Evolutionary conservation across 2,113 vertebrate species (phyloP).

Genomic region (Dasyornis broadbenti): DNA sequence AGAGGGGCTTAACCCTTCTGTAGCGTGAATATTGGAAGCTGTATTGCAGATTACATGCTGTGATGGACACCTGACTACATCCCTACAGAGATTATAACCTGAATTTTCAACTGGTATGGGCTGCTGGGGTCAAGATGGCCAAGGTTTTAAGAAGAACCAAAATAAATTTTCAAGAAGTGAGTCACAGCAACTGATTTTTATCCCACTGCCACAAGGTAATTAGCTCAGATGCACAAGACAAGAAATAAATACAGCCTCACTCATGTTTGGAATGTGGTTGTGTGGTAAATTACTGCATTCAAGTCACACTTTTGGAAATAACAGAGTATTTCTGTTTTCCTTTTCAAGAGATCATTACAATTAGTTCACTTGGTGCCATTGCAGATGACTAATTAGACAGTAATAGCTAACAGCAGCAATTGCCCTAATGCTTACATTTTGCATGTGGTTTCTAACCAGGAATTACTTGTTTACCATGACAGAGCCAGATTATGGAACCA

Average conservation of each 20-base stretch:
- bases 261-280: constrained; percentile 33
- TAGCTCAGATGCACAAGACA: constrained; percentile 30
- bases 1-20: constrained; percentile 72
- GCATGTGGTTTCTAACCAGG: neutral
- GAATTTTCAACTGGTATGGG: constrained; percentile 71
- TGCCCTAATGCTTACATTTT: neutral
- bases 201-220: neutral
- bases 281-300: constrained; percentile 50
- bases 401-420: neutral
- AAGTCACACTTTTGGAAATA: neutral
- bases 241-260: constrained; percentile 49
- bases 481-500: neutral
- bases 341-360: neutral
- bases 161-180: constrained; percentile 40
- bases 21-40: constrained; percentile 69
- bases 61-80: constrained; percentile 77
- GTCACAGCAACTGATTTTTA: neutral
- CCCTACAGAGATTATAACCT: constrained; percentile 70
- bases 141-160: constrained; percentile 47
- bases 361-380: neutral
- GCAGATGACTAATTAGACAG: neutral
- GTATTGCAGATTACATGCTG: constrained; percentile 70
- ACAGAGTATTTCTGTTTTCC: neutral
- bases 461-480: neutral
- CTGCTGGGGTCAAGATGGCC: constrained; percentile 63